Evolutionary conservation across 1,140 invertebrate genomes (phyloP).

Genomic region (Ostrea denselamellosa): DNA sequence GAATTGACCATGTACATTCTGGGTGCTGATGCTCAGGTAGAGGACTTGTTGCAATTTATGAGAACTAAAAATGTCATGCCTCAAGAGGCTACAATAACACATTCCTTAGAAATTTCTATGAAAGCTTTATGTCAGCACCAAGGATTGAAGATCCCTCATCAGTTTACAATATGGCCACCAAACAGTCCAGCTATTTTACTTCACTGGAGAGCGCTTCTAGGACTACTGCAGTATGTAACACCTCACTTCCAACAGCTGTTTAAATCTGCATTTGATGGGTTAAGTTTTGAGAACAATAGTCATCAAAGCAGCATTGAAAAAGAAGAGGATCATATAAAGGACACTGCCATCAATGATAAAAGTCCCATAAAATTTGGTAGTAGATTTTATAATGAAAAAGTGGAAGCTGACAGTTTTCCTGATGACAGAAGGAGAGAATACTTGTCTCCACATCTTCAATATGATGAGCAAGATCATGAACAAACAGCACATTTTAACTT

Average conservation of each 20-base stretch:
- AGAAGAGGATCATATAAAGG: neutral
- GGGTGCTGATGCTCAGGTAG: neutral
- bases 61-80: constrained; percentile 6
- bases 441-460: neutral
- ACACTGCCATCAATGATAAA: neutral
- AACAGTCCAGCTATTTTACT: constrained; percentile 8
- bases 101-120: neutral
- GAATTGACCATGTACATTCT: neutral
- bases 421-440: neutral
- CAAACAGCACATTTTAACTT: neutral
- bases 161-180: neutral
- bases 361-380: neutral
- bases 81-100: constrained; percentile 9
- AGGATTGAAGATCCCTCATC: constrained; percentile 1
- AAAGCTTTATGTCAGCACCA: constrained; percentile 9
- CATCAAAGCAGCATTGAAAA: neutral
- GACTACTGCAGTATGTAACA: neutral
- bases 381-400: neutral
- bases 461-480: neutral
- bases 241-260: neutral
- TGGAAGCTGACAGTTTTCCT: neutral
- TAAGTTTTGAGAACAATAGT: neutral
- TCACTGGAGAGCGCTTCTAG: constrained; percentile 6
- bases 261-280: neutral
- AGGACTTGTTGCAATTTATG: neutral